Evolutionary conservation across 2,888 invertebrate genomes (phyloP), one percentile per base, ranked within the genome.

Genomic region (Endomychus coccineus): DNA sequence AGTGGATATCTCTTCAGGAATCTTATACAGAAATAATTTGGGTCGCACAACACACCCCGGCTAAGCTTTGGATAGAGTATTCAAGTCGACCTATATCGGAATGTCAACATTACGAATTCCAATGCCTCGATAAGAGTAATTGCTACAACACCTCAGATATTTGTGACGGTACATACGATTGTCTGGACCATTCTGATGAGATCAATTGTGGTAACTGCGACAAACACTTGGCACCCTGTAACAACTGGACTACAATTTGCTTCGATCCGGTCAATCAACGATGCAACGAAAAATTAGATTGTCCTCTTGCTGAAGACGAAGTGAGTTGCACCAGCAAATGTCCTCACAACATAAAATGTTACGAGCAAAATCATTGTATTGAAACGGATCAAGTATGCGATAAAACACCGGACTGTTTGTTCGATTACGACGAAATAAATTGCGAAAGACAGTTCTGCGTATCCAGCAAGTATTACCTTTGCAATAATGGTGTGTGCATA

Each of bases 401-500:
- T 38, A 22, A 36, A 10, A 42, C 27, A 22, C 22, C 14, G 15
- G 46, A 53, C 27, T 55, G 55, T 32, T 22, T 19, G 5, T 46
- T 54, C 22, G 40, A 36, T 5, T 49, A 45, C 17, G 55, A 55
- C 31, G 55, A 55, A 39, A 30, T 33, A 4, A 41, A 46, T 23
- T 55, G 55, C 34, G 37, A 40, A 2, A 32, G 40, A 16, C 40
- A 42, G 27, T 33, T 39, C 7, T 54, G 55, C 36, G 36, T 32
- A 21, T 39, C 38, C 14, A 29, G 43, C 9, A 23, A 34, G 2
- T 49, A 45, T 37, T 51, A 50, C 40, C 39, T 46, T 11, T 55
- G 55, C 39, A 37, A 38, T 13, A 50, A 48, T 39, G 46, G 46
- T 6, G 39, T 40, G 12, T 55, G 55, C 43, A 45, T 53, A 13